Percentiles rank a stretch among this genome's conserved stretches.
These are phyloP conservation scores for Petromus typicus DNA, from an alignment of 2,113 vertebrate species.

Conservation along the genomic window DNA sequence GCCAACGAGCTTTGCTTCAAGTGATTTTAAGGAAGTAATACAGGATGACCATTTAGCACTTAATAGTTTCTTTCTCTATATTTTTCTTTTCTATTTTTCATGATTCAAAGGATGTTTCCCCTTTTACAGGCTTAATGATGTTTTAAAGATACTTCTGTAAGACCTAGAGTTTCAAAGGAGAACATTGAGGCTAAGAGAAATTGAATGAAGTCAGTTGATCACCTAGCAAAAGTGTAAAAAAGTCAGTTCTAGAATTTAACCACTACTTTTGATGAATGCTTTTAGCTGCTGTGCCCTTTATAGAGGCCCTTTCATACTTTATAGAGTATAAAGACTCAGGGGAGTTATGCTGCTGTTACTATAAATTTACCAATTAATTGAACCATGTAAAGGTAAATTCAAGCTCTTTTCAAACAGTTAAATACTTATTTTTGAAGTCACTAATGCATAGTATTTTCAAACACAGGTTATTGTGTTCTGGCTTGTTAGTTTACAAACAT, in stretches of 20 bases:
- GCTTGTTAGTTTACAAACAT: constrained; percentile 80
- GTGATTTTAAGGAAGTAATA: not conserved
- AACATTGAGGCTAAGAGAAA: constrained; percentile 37
- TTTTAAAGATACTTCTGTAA: constrained; percentile 31
- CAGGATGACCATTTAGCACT: not conserved
- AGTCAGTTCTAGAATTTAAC: constrained; percentile 20
- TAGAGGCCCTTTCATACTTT: not conserved
- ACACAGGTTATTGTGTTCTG: constrained; percentile 81
- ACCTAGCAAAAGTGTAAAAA: constrained; percentile 26
- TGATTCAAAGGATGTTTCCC: not conserved
- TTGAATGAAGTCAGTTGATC: constrained; percentile 37
- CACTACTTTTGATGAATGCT: constrained; percentile 38
- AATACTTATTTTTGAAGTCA: constrained; percentile 57
- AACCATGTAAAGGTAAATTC: constrained; percentile 50
- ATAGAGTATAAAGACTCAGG: not conserved
- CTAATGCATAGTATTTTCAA: constrained; percentile 40
- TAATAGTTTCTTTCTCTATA: not conserved
- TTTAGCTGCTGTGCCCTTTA: not conserved
- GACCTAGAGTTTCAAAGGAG: constrained; percentile 1
- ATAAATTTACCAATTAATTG: constrained; percentile 47
- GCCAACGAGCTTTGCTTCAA: not conserved
- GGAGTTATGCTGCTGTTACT: constrained; percentile 16
- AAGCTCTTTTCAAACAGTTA: constrained; percentile 39
- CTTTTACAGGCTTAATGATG: not conserved
- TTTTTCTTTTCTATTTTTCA: not conserved